Percentiles rank a stretch among this genome's conserved stretches.
These are phyloP conservation scores for Narcine bancroftii DNA, from an alignment of 2,113 vertebrate genomes.

Conservation along the genomic window DNA sequence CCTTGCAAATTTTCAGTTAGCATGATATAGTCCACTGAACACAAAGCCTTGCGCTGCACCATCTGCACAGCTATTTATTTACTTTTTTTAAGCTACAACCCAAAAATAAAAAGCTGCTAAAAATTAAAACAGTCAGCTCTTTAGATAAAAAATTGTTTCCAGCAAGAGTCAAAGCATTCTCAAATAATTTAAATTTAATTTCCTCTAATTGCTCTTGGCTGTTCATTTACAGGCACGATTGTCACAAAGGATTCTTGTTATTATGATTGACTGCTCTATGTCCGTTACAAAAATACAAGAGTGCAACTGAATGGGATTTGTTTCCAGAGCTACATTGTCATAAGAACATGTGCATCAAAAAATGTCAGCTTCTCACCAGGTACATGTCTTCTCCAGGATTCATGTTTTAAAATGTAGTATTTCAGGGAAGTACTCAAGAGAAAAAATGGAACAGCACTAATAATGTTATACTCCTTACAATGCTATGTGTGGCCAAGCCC, in stretches of 20 bases:
- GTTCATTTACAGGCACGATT: neutral
- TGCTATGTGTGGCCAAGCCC: neutral
- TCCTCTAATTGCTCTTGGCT: neutral
- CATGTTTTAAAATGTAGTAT: neutral
- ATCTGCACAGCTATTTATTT: neutral
- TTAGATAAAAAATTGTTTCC: neutral
- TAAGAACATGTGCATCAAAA: neutral
- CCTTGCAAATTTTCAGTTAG: neutral
- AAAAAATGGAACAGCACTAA: neutral
- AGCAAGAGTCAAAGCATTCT: conserved; percentile 3
- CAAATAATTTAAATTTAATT: neutral
- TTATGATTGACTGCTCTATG: neutral
- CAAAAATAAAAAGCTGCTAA: neutral
- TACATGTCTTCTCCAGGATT: neutral
- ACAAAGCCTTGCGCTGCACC: neutral
- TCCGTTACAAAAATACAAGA: neutral
- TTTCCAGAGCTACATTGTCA: neutral
- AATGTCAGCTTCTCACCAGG: neutral
- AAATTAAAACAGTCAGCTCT: neutral
- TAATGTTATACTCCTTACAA: neutral
- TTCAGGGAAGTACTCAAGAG: neutral
- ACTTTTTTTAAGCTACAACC: neutral
- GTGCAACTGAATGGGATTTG: neutral
- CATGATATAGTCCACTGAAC: neutral
- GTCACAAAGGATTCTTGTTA: neutral